Conservation (phyloP, 2,797 vertebrate species). For the Danio albolineatus region DNA sequence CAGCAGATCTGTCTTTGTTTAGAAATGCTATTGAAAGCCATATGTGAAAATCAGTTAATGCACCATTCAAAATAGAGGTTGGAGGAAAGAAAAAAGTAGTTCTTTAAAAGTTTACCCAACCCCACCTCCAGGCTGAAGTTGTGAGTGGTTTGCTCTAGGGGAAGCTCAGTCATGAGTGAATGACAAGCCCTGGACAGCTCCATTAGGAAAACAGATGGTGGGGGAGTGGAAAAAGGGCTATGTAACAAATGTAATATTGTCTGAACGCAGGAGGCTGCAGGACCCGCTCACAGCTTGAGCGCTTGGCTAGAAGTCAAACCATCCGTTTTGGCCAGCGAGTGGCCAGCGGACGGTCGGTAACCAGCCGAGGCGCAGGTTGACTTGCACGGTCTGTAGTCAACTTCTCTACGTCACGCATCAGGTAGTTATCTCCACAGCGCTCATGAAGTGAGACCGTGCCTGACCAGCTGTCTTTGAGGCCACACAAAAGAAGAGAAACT, state of each 20-base stretch:
- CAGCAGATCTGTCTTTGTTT: slow-evolving; percentile 27
- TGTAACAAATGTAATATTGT: slow-evolving; percentile 73
- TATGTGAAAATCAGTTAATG: slow-evolving; percentile 32
- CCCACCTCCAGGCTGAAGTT: slow-evolving; percentile 57
- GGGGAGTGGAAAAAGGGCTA: slow-evolving; percentile 53
- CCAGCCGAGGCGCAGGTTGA: slow-evolving; percentile 33
- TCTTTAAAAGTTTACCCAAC: slow-evolving; percentile 36
- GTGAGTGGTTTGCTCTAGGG: slow-evolving; percentile 59
- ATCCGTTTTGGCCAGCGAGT: slow-evolving; percentile 56
- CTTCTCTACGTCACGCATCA: slow-evolving; percentile 30
- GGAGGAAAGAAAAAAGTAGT: slow-evolving; percentile 11
- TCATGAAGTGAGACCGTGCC: slow-evolving; percentile 26
- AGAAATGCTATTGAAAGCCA: slow-evolving; percentile 28
- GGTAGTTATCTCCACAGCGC: slow-evolving; percentile 45
- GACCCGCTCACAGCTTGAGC: slow-evolving; percentile 75
- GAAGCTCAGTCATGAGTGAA: slow-evolving; percentile 71
- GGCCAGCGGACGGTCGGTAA: slow-evolving; percentile 28
- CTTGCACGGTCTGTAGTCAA: slow-evolving; percentile 14
- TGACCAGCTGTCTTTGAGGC: slow-evolving; percentile 51
- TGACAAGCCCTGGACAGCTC: slow-evolving; percentile 75
- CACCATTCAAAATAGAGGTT: background rate
- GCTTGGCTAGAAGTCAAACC: slow-evolving; percentile 69
- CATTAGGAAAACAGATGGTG: slow-evolving; percentile 78
- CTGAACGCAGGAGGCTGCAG: slow-evolving; percentile 62
- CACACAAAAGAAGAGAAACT: slow-evolving; percentile 6